Conservation (phyloP, 35 echinoderm and acorn worm species). For the Amphiura filiformis region DNA sequence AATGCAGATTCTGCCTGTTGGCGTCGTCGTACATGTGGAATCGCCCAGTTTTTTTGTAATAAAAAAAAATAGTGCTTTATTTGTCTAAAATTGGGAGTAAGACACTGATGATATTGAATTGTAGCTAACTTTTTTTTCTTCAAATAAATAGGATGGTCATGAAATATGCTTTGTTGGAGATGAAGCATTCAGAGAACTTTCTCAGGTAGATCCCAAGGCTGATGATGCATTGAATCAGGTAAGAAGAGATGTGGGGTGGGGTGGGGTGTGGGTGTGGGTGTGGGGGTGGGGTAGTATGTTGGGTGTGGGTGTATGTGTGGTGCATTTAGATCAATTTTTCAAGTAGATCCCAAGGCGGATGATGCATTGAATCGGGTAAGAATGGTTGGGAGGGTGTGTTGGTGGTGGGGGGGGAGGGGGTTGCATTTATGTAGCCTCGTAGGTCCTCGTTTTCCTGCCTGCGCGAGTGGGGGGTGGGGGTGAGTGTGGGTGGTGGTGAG, state of each 20-base stretch:
- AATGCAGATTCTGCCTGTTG: too few relatives aligned
- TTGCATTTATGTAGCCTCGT: too few relatives aligned
- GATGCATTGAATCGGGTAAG: background rate
- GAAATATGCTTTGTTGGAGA: constrained; percentile 97
- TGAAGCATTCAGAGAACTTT: constrained; percentile 82
- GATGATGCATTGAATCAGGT: constrained; percentile 73
- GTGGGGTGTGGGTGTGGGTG: background rate
- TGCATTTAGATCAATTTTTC: background rate
- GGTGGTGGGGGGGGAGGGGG: background rate
- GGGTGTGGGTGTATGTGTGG: background rate
- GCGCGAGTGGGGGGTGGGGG: too few relatives aligned
- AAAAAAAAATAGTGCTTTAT: too few relatives aligned
- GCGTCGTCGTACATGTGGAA: too few relatives aligned
- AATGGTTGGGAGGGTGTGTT: background rate
- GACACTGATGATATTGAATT: too few relatives aligned
- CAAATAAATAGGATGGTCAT: constrained; percentile 77
- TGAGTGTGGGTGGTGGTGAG: too few relatives aligned
- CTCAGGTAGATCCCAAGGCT: constrained; percentile 77
- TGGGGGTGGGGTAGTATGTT: background rate
- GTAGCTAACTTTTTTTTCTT: background rate
- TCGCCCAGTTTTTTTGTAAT: too few relatives aligned
- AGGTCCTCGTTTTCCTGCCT: too few relatives aligned
- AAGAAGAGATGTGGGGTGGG: background rate
- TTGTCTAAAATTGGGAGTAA: too few relatives aligned
- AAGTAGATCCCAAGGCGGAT: background rate